phyloP scores from a whole-genome alignment of 2,113 vertebrate genomes.

The Platysteira castanea region DNA sequence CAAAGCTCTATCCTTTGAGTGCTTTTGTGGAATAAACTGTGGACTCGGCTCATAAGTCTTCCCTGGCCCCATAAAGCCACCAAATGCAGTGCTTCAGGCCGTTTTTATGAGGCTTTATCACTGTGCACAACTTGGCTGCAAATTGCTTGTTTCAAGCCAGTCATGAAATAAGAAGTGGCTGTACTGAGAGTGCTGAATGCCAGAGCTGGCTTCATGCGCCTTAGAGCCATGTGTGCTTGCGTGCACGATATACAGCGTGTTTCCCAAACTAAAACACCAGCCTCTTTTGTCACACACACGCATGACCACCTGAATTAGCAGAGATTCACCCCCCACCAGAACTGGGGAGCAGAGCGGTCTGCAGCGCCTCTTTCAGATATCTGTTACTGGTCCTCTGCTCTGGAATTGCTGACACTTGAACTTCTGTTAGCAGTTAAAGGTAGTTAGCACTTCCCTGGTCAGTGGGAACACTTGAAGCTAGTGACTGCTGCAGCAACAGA shows the following conservation, averaged over 20 bases:
- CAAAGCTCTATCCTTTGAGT: not conserved
- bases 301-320: not conserved
- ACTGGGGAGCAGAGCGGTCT: not conserved
- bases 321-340: not conserved
- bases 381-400: not conserved
- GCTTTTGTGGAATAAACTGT: not conserved
- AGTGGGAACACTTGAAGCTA: not conserved
- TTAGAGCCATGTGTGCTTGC: not conserved
- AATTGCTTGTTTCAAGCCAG: not conserved
- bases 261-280: not conserved
- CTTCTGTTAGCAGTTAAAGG: not conserved
- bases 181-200: not conserved
- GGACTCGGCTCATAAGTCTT: accelerated
- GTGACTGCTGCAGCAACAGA: not conserved
- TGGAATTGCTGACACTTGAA: not conserved
- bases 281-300: not conserved
- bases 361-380: not conserved
- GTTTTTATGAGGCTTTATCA: not conserved
- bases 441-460: not conserved
- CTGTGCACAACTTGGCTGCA: not conserved
- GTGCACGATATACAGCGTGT: accelerated
- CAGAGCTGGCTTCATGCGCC: not conserved
- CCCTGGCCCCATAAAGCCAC: not conserved
- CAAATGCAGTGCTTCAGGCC: not conserved
- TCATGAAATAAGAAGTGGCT: not conserved